Conservation (phyloP, 2,113 vertebrate genomes). For the Barnardius zonarius region DNA sequence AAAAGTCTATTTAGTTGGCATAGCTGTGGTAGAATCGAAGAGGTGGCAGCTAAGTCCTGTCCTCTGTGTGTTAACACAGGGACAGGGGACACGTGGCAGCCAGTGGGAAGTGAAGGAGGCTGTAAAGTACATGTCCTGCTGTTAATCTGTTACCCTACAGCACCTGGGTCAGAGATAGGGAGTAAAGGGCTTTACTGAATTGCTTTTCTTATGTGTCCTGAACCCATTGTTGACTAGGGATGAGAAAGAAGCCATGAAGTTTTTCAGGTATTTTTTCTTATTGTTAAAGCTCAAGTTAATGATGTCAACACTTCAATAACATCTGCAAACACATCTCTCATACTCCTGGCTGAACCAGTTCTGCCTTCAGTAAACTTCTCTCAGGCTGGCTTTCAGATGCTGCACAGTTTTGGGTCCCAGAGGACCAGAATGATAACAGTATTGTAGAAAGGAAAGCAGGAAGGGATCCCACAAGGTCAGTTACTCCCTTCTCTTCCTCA, state of each 20-base stretch:
- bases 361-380: neutral
- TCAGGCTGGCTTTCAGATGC: neutral
- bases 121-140: neutral
- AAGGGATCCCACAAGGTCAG: neutral
- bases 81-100: neutral
- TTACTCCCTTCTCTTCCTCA: neutral
- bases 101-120: neutral
- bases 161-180: neutral
- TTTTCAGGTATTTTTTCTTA: neutral
- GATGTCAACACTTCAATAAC: neutral
- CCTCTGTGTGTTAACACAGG: neutral
- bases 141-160: neutral
- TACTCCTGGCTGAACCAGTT: neutral
- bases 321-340: neutral
- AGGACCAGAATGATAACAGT: neutral
- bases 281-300: neutral
- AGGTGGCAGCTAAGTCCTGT: conserved; percentile 22
- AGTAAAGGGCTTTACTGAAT: neutral
- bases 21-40: neutral
- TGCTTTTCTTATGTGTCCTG: neutral
- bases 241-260: neutral
- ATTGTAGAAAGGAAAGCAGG: neutral
- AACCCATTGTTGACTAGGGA: neutral
- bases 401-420: neutral
- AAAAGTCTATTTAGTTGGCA: conserved; percentile 24